Evolutionary conservation across 2,888 invertebrate species (phyloP).

Genomic region (Ophion ventricosus): DNA sequence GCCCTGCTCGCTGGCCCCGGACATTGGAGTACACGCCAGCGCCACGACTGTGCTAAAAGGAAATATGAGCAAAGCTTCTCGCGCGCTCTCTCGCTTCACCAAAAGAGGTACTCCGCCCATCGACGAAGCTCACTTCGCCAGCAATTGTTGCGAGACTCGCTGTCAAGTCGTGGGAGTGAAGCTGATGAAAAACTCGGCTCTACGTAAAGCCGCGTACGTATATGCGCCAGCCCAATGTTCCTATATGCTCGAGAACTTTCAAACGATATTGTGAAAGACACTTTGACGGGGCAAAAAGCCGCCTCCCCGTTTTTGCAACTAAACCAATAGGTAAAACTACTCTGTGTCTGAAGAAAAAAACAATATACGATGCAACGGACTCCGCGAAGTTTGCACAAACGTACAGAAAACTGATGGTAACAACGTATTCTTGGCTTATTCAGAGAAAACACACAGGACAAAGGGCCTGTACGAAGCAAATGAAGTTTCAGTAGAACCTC

Average conservation of each 20-base stretch:
- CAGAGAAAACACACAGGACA: background rate
- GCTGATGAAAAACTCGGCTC: conserved; percentile 59
- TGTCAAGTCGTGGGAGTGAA: conserved; percentile 72
- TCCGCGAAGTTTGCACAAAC: background rate
- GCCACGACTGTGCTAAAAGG: conserved; percentile 33
- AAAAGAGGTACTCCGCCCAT: conserved; percentile 73
- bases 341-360: background rate
- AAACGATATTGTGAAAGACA: conserved; percentile 39
- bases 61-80: conserved; percentile 43
- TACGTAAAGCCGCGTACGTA: conserved; percentile 3
- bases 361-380: background rate
- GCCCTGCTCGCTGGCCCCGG: conserved; percentile 48
- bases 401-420: background rate
- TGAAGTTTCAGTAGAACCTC: background rate
- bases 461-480: background rate
- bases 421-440: background rate
- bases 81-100: conserved; percentile 33
- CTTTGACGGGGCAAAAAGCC: conserved; percentile 54
- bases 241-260: conserved; percentile 30
- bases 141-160: conserved; percentile 70
- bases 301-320: conserved; percentile 41
- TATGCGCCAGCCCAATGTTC: conserved; percentile 12
- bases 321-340: background rate
- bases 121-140: conserved; percentile 59
- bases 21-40: conserved; percentile 50